These are phyloP conservation scores for Hyla sarda DNA, from an alignment of 2,113 vertebrate genomes.

Conservation along the genomic window DNA sequence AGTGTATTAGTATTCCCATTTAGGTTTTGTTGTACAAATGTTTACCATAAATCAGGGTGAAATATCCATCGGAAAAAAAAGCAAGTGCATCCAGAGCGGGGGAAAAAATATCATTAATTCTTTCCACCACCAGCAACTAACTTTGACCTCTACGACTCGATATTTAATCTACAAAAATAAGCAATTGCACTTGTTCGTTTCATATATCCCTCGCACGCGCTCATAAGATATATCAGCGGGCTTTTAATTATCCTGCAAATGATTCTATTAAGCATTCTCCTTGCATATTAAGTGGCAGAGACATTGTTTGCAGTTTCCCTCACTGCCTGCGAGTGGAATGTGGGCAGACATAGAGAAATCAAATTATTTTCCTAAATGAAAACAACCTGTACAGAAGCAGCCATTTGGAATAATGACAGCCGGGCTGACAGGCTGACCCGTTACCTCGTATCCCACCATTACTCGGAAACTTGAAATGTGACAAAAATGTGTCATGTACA, in stretches of 20 bases:
- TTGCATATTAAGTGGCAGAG: slow-evolving; percentile 74
- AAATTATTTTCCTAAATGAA: slow-evolving; percentile 74
- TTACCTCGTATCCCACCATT: slow-evolving; percentile 69
- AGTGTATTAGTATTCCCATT: slow-evolving; percentile 28
- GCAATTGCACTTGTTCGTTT: slow-evolving; percentile 67
- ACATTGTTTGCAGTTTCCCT: slow-evolving; percentile 71
- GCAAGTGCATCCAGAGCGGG: slow-evolving; percentile 60
- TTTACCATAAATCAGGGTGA: slow-evolving; percentile 48
- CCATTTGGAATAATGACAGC: slow-evolving; percentile 71
- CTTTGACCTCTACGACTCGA: slow-evolving; percentile 73
- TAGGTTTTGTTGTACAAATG: slow-evolving; percentile 16
- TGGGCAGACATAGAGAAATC: slow-evolving; percentile 73
- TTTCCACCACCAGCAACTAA: slow-evolving; percentile 69
- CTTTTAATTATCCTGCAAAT: slow-evolving; percentile 75
- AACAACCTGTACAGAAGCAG: slow-evolving; percentile 72
- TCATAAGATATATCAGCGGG: slow-evolving; percentile 69
- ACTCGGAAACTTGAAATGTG: slow-evolving; percentile 69
- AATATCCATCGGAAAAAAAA: slow-evolving; percentile 39
- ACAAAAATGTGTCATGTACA: slow-evolving; percentile 69
- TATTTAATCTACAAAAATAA: slow-evolving; percentile 70
- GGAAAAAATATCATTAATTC: slow-evolving; percentile 64
- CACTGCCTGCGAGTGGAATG: slow-evolving; percentile 68
- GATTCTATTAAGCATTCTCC: slow-evolving; percentile 71
- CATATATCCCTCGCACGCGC: slow-evolving; percentile 71
- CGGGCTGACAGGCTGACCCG: slow-evolving; percentile 71